Percentiles rank a stretch among this genome's conserved stretches.
These are phyloP conservation scores for Orchestes rusci DNA, from an alignment of 2,888 invertebrate species.

Conservation along the genomic window DNA sequence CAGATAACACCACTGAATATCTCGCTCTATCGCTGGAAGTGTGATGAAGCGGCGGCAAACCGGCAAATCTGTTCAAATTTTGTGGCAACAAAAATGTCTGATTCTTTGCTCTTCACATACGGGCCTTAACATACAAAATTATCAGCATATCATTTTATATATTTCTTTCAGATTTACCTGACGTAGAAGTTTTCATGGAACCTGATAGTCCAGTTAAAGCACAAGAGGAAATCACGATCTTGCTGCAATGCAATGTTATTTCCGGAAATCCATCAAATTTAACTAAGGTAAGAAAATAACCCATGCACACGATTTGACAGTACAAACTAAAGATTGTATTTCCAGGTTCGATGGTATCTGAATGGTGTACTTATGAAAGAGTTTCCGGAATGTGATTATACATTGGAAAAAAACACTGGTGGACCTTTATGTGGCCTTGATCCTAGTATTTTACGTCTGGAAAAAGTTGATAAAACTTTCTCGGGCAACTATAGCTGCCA, in stretches of 20 bases:
- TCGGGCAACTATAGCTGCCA: slow-evolving; percentile 92
- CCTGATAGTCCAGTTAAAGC: slow-evolving; percentile 72
- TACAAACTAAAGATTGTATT: too few relatives aligned
- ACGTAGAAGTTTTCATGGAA: slow-evolving; percentile 69
- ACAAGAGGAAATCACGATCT: slow-evolving; percentile 71
- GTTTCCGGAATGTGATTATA: slow-evolving; percentile 70
- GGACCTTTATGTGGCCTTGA: slow-evolving; percentile 75
- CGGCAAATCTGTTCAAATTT: too few relatives aligned
- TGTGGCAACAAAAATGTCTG: too few relatives aligned
- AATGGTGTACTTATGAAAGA: slow-evolving; percentile 78
- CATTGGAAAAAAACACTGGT: slow-evolving; percentile 41
- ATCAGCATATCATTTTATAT: too few relatives aligned
- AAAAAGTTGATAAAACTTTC: slow-evolving; percentile 80
- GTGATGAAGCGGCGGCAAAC: too few relatives aligned
- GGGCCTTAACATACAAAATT: too few relatives aligned
- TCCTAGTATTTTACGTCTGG: slow-evolving; percentile 75
- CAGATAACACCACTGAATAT: too few relatives aligned
- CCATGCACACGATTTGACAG: too few relatives aligned
- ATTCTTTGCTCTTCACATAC: too few relatives aligned
- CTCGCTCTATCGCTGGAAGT: too few relatives aligned
- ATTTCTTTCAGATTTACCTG: slow-evolving; percentile 64
- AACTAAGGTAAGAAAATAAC: slow-evolving; percentile 55
- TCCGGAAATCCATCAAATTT: slow-evolving; percentile 70
- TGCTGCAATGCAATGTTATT: slow-evolving; percentile 70
- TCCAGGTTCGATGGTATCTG: slow-evolving; percentile 67